A percentile compares a stretch with the other conserved stretches of the same genome.
phyloP scores from a whole-genome alignment of 2,888 invertebrate species.

The Biston betularia region DNA sequence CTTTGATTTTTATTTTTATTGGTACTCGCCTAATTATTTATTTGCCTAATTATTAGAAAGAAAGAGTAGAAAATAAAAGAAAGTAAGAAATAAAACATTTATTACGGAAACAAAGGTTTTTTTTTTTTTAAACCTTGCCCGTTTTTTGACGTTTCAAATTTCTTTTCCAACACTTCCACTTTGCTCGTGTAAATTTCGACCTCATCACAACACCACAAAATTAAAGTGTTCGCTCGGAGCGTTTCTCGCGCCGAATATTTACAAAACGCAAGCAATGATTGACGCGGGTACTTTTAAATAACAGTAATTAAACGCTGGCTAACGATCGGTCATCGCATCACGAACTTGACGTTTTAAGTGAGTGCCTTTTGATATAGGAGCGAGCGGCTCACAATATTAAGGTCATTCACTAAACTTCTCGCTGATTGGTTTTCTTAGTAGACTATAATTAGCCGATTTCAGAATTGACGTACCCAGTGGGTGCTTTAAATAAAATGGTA shows the following conservation, averaged over 20 bases:
- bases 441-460: neutral
- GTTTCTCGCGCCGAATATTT: slow-evolving; percentile 52
- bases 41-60: no score
- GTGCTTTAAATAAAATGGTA: no score
- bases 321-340: slow-evolving; percentile 70
- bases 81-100: no score
- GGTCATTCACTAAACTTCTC: neutral
- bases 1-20: no score
- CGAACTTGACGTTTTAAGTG: slow-evolving; percentile 66
- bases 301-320: slow-evolving; percentile 74
- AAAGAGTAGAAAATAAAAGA: no score
- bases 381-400: slow-evolving; percentile 2
- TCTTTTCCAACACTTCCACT: slow-evolving; percentile 19
- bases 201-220: slow-evolving; percentile 40
- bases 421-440: neutral
- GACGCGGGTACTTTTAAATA: slow-evolving; percentile 75
- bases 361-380: slow-evolving; percentile 47
- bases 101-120: no score
- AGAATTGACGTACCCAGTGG: no score
- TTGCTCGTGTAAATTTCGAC: slow-evolving; percentile 25
- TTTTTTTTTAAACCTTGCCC: neutral
- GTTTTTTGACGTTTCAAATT: slow-evolving; percentile 5
- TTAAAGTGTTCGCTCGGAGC: slow-evolving; percentile 42
- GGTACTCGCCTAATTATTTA: no score
- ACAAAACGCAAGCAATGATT: slow-evolving; percentile 64